Conservation (phyloP, 1,140 invertebrate genomes). For the Drosophila mayri region DNA sequence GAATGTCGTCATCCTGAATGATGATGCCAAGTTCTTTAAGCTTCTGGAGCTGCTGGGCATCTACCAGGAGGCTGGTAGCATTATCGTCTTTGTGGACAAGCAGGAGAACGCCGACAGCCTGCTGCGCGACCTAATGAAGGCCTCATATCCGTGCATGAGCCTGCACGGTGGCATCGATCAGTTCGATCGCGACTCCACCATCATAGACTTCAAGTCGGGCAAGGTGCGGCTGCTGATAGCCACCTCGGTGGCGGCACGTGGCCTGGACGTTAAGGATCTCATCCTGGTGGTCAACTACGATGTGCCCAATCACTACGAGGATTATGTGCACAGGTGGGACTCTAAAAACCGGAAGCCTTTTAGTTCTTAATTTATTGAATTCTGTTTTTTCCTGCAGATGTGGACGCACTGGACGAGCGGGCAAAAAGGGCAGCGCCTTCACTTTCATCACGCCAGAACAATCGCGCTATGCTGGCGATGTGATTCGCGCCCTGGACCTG, state of each 20-base stretch:
- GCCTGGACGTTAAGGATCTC: conserved; percentile 98
- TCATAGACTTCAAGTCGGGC: conserved; percentile 98
- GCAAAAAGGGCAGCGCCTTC: conserved; percentile 98
- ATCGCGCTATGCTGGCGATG: conserved; percentile 96
- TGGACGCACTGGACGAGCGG: conserved; percentile 96
- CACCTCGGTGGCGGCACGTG: conserved; percentile 98
- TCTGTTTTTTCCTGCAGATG: conserved; percentile 87
- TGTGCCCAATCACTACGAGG: conserved; percentile 99
- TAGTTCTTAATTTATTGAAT: too few relatives aligned
- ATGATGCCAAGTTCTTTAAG: conserved; percentile 99
- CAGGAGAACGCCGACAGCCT: conserved; percentile 98
- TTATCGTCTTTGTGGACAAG: conserved; percentile 99
- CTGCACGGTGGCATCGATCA: conserved; percentile 99
- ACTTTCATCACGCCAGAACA: conserved; percentile 99
- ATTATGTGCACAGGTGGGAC: conserved; percentile 96
- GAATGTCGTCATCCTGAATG: conserved; percentile 96
- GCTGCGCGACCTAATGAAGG: conserved; percentile 98
- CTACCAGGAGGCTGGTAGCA: conserved; percentile 96
- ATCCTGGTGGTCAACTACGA: conserved; percentile 99
- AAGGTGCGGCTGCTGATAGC: conserved; percentile 94
- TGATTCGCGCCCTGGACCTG: conserved; percentile 95
- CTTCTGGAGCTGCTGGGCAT: conserved; percentile 97
- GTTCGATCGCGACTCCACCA: conserved; percentile 99
- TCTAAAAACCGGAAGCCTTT: fast-evolving
- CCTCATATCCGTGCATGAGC: conserved; percentile 97